phyloP scores from a whole-genome alignment of 2,797 vertebrate species.

The Astyanax mexicanus region DNA sequence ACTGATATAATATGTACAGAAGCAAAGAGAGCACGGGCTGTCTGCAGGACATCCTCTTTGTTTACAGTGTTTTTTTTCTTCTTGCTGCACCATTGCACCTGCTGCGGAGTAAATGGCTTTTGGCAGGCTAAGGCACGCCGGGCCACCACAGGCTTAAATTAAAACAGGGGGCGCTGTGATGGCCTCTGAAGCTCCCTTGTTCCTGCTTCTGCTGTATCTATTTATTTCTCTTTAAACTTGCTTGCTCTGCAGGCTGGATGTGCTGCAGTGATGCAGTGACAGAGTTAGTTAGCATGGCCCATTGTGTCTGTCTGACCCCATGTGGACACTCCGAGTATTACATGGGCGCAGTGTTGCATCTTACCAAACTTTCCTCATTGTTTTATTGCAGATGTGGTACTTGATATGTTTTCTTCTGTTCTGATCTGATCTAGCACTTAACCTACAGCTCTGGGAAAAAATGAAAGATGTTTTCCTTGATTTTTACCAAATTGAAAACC shows the following conservation, averaged over 20 bases:
- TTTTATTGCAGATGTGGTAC: no score
- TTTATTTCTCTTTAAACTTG: constrained; percentile 60
- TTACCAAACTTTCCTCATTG: no score
- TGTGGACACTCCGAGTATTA: constrained; percentile 58
- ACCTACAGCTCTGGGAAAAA: no score
- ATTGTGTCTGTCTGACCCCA: constrained; percentile 63
- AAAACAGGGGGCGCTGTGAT: constrained; percentile 14
- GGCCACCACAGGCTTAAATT: constrained; percentile 58
- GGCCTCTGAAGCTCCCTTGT: constrained; percentile 21
- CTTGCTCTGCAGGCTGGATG: constrained; percentile 62
- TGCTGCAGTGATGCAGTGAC: constrained; percentile 77
- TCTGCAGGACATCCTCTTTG: constrained; percentile 11
- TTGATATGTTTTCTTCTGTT: no score
- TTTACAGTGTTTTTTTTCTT: background rate
- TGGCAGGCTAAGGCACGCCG: constrained; percentile 45
- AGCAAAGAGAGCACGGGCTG: background rate
- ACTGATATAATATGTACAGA: constrained; percentile 11
- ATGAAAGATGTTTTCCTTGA: no score
- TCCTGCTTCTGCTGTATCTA: constrained; percentile 47
- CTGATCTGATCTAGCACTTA: no score
- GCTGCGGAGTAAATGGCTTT: background rate
- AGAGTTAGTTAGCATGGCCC: constrained; percentile 47
- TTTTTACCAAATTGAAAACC: no score
- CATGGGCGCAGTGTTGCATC: background rate
- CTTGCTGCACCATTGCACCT: constrained; percentile 15